Evolutionary conservation across 2,797 vertebrate genomes (phyloP).

Genomic region (Pteronotus mesoamericanus): DNA sequence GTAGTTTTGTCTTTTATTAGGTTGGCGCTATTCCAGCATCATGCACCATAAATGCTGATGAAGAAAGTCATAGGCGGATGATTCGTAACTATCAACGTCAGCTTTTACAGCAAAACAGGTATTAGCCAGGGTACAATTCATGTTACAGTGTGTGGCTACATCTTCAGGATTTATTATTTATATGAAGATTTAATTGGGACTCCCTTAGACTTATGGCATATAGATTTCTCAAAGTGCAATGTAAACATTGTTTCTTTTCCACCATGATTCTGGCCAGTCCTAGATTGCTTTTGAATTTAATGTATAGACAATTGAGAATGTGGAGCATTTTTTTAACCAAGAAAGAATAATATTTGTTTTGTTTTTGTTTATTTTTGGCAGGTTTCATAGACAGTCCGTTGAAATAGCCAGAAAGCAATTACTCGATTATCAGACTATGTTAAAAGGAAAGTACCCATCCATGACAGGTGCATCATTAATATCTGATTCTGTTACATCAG

Average conservation of each 20-base stretch:
- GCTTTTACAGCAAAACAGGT: constrained; percentile 90
- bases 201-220: neutral
- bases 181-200: neutral
- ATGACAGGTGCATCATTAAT: constrained; percentile 26
- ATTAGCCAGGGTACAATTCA: neutral
- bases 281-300: constrained; percentile 16
- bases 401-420: constrained; percentile 86
- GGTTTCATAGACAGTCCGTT: constrained; percentile 86
- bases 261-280: neutral
- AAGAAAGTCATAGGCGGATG: constrained; percentile 77
- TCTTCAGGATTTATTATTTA: constrained; percentile 28
- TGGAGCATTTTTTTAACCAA: neutral
- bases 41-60: constrained; percentile 38
- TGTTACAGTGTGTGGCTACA: neutral
- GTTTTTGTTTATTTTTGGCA: constrained; percentile 71
- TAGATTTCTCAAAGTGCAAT: neutral
- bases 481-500: neutral
- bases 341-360: neutral
- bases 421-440: constrained; percentile 88
- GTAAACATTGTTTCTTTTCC: neutral
- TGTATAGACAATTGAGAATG: constrained; percentile 17
- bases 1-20: constrained; percentile 70
- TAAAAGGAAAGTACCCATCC: constrained; percentile 82
- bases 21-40: neutral
- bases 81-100: constrained; percentile 87